Base-by-base conservation (phyloP, 2,888 invertebrate species). In the Polydesmus complanatus region DNA sequence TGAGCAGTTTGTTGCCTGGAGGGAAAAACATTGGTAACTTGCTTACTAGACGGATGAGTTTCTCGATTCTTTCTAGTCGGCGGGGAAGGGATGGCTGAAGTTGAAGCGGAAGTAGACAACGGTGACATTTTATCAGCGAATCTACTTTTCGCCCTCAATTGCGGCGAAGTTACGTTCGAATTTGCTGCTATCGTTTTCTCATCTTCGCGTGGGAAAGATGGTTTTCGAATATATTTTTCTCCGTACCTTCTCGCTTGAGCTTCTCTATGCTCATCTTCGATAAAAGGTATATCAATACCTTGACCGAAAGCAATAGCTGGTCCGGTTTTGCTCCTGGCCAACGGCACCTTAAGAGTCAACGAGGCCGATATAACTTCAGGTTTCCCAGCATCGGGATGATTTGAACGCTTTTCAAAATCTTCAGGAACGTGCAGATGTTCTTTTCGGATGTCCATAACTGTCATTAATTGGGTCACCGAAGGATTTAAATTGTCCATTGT, bases 231-330 rank as follows among this genome's bases (percentile, higher is more conserved):
- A 2, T 60, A 62, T 14, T 59, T 60, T 14, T 65, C 64, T 23
- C 61, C 59, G 47, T 61, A 61, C 5, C 54, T 27, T 22, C 51
- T 22, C 23, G 61, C 58, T 22, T 61, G 57, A 11, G 25, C 56
- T 27, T 53, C 53, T 47, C 49, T 54, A 57, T 37, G 62, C 64
- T 47, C 68, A 64, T 83, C 83, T 71, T 84, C 84, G 68, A 83
- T 83, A 68, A 77, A 84, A 64, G 83, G 83, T 76, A 84, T 83
- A 77, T 83, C 83, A 63, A 77, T 73, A 68, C 82, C 81, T 66
- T 80, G 74, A 67, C 78, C 80, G 65, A 82, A 55, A n/a, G 77
- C 54, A 78, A 76, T 66, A 78, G 74, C 64, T 75, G 74, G 48
- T 75, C 74, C 62, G 74, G 73, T 61, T 22, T 55, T 60, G 27